Conservation (phyloP, 2,888 invertebrate genomes). For the Sepiola atlantica region DNA sequence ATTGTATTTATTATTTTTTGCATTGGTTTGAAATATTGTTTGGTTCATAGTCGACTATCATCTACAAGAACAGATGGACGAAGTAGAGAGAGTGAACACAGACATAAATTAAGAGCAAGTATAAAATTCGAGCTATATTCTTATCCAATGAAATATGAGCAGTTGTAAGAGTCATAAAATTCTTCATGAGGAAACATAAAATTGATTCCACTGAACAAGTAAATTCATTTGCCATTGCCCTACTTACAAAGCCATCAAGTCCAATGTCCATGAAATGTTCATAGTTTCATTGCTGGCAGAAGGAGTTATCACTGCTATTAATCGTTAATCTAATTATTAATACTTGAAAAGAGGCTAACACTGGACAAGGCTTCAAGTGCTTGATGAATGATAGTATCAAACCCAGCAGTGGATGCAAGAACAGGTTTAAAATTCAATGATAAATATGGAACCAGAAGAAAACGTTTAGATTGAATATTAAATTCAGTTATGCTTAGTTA, state of each 20-base stretch:
- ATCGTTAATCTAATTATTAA: not conserved
- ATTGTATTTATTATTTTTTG: not conserved
- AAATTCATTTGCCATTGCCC: not conserved
- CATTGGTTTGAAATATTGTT: not conserved
- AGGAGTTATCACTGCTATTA: not conserved
- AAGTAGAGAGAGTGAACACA: not conserved
- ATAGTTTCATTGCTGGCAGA: not conserved
- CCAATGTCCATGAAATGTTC: constrained; percentile 4
- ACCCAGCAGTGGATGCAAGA: not conserved
- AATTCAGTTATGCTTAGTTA: not conserved
- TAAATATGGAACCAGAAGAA: not conserved
- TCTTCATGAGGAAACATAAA: not conserved
- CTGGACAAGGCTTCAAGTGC: not conserved
- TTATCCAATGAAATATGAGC: not conserved
- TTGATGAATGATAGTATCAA: not conserved
- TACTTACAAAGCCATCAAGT: not conserved
- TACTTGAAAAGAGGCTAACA: not conserved
- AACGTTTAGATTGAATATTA: not conserved
- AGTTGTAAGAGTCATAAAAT: not conserved
- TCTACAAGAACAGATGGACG: not conserved
- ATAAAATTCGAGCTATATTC: not conserved
- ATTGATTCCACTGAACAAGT: not conserved
- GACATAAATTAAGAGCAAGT: not conserved
- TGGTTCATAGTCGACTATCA: not conserved
- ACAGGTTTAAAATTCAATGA: not conserved